Conservation (phyloP, 2,888 invertebrate species). For the Petrolisthes manimaculis region DNA sequence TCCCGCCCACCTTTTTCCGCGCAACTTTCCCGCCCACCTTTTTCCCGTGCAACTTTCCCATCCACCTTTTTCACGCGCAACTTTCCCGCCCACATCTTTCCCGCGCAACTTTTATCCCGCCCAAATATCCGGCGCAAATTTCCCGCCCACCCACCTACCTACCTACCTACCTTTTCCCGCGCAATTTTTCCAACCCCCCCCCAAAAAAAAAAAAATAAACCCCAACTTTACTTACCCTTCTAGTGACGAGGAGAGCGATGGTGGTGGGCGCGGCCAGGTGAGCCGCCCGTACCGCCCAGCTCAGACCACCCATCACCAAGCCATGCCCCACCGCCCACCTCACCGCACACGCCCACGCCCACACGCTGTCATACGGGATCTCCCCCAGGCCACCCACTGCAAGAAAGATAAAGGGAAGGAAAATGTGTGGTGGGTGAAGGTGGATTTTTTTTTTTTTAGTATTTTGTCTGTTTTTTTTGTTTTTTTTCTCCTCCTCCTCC, state of each 20-base stretch:
- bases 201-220: no score
- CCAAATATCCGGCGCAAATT: no score
- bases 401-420: not conserved
- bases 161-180: no score
- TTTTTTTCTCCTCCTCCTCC: not conserved
- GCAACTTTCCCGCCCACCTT: no score
- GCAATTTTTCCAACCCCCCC: no score
- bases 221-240: slow-evolving; percentile 46
- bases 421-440: no score
- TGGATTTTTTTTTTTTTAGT: not conserved
- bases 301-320: slow-evolving; percentile 39
- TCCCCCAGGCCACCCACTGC: slow-evolving; percentile 19
- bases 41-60: no score
- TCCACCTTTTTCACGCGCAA: no score
- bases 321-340: slow-evolving; percentile 42
- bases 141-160: no score
- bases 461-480: not conserved
- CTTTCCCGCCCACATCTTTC: no score
- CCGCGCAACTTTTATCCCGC: no score
- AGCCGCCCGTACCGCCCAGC: slow-evolving; percentile 35
- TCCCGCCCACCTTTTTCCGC: no score
- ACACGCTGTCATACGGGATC: slow-evolving; percentile 16
- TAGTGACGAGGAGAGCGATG: slow-evolving; percentile 48
- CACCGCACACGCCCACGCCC: slow-evolving; percentile 34
- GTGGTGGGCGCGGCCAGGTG: slow-evolving; percentile 41